Evolutionary conservation across 2,888 invertebrate species (phyloP).

Genomic region (Heliconius charithonia): DNA sequence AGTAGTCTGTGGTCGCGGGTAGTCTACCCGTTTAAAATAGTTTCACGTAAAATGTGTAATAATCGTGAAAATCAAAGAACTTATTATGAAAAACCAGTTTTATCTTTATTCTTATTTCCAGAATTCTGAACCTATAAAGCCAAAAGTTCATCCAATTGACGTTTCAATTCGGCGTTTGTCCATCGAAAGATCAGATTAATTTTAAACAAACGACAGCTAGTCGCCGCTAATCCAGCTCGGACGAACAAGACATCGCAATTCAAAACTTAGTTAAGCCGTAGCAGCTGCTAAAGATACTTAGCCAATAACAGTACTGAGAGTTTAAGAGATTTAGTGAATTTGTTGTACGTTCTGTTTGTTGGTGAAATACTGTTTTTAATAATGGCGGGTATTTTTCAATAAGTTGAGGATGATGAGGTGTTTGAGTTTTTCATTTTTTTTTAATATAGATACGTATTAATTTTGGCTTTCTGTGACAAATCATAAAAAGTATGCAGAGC

Average conservation of each 20-base stretch:
- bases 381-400: too few relatives aligned
- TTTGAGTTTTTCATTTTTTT: too few relatives aligned
- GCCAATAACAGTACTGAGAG: slow-evolving; percentile 21
- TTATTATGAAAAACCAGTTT: too few relatives aligned
- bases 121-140: neutral
- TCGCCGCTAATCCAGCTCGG: slow-evolving; percentile 42
- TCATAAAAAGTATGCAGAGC: too few relatives aligned
- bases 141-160: slow-evolving; percentile 9
- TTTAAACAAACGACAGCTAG: slow-evolving; percentile 38
- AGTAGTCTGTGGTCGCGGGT: too few relatives aligned
- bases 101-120: neutral
- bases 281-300: slow-evolving; percentile 42
- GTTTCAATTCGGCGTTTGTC: neutral
- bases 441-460: too few relatives aligned
- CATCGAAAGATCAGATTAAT: slow-evolving; percentile 38
- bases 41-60: too few relatives aligned
- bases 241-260: slow-evolving; percentile 48
- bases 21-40: too few relatives aligned
- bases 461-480: too few relatives aligned
- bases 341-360: slow-evolving; percentile 12
- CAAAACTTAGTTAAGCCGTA: slow-evolving; percentile 49
- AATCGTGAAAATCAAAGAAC: too few relatives aligned
- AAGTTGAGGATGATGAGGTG: too few relatives aligned
- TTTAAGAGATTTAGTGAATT: slow-evolving; percentile 23
- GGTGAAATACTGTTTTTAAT: too few relatives aligned